Base-by-base conservation (phyloP, 2,888 invertebrate genomes). In the Erebia aethiops region DNA sequence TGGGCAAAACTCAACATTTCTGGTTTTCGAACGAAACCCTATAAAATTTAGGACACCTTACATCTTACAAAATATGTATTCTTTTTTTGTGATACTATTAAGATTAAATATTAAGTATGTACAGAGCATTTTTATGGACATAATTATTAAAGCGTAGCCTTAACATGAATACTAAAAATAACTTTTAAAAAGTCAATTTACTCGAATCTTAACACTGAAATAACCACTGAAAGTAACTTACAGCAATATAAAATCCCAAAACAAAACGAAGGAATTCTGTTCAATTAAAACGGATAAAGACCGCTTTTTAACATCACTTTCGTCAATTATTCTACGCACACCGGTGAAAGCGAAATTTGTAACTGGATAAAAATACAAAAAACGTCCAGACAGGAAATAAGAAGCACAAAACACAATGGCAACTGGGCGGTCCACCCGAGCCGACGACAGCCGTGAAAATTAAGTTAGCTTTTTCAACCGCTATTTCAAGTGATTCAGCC, bases 291-390 rank as follows among this genome's bases (percentile, higher is more conserved):
- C 58, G 56, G 65, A 69, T 73, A 69, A 71, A 73, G 57, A 71
- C 18, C 1, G 16, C 64, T 66, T 71, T 69, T 52, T 58, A 62
- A 63, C 67, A 62, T 69, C 66, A 75, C 78, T 78, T 76, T 77
- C 77, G 52, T 75, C 70, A 66, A 73, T 73, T 68, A 66, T 72
- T 71, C 62, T 63, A 83, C 85, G 87, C 83, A 83, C 80, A 78
- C 74, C 78, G 86, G 90, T 87, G 90, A 91, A 91, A 91, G 91
- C 80, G 86, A 90, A 88, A 85, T 82, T 79, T 72, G 78, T 79
- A 82, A 81, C 82, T 26, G 56, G 81, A 78, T 74, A 77, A 83
- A 83, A 81, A 77, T 76, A 76, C 67, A 75, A 63, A 72, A 71
- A 67, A 63, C 13, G n/a, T 56, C 46, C 67, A 61, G 68, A 69